Evolutionary conservation across 37 sponge, comb jelly and placozoan species (phyloP).

Genomic region (Beroe ovata): DNA sequence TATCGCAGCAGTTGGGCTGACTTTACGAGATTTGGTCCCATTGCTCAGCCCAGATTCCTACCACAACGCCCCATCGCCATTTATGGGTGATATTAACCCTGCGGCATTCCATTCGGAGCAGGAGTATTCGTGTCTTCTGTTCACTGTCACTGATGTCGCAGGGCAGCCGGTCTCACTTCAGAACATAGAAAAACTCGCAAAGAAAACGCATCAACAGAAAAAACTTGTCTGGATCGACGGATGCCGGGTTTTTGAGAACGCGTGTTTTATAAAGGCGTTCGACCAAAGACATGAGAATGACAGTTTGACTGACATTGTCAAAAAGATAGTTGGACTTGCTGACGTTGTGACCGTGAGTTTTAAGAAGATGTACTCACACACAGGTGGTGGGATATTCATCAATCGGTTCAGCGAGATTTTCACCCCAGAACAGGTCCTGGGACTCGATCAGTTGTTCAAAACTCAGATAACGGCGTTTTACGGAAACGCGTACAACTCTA

Average conservation of each 20-base stretch:
- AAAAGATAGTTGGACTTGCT: neutral
- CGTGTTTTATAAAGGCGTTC: neutral
- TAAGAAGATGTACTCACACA: neutral
- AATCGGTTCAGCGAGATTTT: neutral
- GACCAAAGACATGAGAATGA: neutral
- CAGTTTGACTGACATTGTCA: neutral
- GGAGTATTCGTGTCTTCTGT: neutral
- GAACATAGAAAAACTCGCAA: neutral
- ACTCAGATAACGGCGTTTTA: neutral
- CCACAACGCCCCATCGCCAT: neutral
- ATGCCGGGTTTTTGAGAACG: neutral
- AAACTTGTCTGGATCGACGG: neutral
- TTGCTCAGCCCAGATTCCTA: neutral
- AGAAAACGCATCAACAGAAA: neutral
- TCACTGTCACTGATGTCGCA: neutral
- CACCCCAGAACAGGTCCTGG: neutral
- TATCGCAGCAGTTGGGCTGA: neutral
- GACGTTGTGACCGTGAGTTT: neutral
- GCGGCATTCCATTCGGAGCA: neutral
- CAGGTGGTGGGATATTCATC: neutral
- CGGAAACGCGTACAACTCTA: neutral
- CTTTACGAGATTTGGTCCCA: neutral
- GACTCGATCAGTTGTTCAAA: neutral
- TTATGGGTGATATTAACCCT: neutral
- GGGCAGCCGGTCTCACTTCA: neutral